These are phyloP conservation scores for Clistopyga incitator DNA, from an alignment of 2,888 invertebrate species.

Conservation along the genomic window DNA sequence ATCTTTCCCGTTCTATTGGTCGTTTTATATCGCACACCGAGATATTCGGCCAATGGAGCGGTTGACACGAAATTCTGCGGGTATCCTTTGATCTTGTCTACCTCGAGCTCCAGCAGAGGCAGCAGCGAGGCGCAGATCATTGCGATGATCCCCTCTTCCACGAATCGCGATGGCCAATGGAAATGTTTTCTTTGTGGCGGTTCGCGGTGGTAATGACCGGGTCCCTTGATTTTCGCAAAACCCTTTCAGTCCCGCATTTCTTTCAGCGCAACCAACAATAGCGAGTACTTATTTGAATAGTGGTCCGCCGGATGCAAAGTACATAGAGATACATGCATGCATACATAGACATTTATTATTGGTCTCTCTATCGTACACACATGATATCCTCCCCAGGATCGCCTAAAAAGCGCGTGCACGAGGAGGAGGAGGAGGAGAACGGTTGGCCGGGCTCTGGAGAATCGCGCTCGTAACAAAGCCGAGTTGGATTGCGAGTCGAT, in stretches of 20 bases:
- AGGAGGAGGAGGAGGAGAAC: not conserved
- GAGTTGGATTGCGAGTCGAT: slow-evolving; percentile 47
- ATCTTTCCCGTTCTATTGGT: not conserved
- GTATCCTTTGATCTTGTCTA: slow-evolving; percentile 30
- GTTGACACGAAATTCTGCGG: slow-evolving; percentile 4
- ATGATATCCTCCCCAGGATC: no score
- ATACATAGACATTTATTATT: not conserved
- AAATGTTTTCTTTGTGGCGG: slow-evolving; percentile 62
- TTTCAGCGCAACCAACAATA: slow-evolving; percentile 1
- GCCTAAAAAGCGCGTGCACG: slow-evolving; percentile 4
- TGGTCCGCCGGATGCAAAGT: slow-evolving; percentile 1
- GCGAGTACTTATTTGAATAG: not conserved
- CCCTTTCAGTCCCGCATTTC: slow-evolving; percentile 8
- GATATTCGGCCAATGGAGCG: slow-evolving; percentile 17
- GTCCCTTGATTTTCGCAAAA: slow-evolving; percentile 47
- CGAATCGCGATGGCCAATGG: slow-evolving; percentile 42
- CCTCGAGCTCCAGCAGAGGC: not conserved
- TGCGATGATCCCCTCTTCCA: slow-evolving; percentile 34
- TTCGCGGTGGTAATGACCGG: slow-evolving; percentile 61
- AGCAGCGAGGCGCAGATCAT: slow-evolving; percentile 19
- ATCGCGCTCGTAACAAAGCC: slow-evolving; percentile 40
- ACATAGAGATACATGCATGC: not conserved
- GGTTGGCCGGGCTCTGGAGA: slow-evolving; percentile 7
- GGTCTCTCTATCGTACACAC: no score
- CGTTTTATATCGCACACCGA: not conserved